phyloP scores from a whole-genome alignment of 2,797 vertebrate species.

The Tadarida brasiliensis region DNA sequence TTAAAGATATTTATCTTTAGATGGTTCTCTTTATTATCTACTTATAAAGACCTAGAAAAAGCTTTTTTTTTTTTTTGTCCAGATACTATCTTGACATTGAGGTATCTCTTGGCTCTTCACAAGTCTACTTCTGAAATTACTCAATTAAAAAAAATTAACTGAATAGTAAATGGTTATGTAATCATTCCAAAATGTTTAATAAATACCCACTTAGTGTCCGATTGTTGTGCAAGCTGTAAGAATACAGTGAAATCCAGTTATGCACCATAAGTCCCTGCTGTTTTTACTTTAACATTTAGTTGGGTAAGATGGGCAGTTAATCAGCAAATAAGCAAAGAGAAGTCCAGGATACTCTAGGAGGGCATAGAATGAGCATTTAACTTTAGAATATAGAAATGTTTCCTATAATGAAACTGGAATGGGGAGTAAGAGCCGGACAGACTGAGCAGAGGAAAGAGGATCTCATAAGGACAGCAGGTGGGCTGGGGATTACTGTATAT shows the following conservation, averaged over 20 bases:
- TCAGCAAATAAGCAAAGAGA: not conserved
- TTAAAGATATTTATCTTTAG: not conserved
- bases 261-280: not conserved
- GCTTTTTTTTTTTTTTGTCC: not conserved
- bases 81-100: not conserved
- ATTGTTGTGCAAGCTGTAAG: fast-evolving
- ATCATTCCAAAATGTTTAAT: not conserved
- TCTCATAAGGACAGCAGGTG: not conserved
- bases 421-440: not conserved
- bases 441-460: not conserved
- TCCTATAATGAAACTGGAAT: not conserved
- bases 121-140: not conserved
- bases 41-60: not conserved
- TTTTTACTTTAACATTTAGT: not conserved
- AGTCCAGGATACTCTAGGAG: not conserved
- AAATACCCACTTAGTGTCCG: not conserved
- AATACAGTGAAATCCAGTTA: not conserved
- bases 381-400: not conserved
- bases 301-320: not conserved
- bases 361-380: not conserved
- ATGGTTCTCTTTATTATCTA: not conserved
- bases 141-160: not conserved
- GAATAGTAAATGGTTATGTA: not conserved
- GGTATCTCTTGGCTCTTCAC: not conserved
- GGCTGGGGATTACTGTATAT: too few relatives aligned